Evolutionary conservation across 2,113 vertebrate species (phyloP), one percentile per base, ranked within the genome.

Genomic region (Alectura lathami): DNA sequence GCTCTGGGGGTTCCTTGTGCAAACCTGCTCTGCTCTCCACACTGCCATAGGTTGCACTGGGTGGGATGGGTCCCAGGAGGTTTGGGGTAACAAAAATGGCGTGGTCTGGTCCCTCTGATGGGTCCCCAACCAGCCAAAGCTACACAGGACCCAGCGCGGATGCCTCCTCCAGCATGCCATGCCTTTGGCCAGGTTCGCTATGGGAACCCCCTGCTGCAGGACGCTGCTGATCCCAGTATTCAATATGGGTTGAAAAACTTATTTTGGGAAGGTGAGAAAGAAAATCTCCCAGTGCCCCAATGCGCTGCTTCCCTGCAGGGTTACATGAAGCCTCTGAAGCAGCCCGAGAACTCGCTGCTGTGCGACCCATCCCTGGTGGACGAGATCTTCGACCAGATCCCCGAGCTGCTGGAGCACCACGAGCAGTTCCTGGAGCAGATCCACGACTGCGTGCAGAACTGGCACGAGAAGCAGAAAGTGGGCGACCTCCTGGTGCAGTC

Each of bases 371-470:
- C 98, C 0, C 98, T 99, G 96, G 99, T 99, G 96, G 99, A 99
- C 0, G 99, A 99, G 98, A 99, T 99, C 98, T 99, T 99, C 5
- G 98, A 98, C 96, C 99, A 99, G 97, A 99, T 99, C 96, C 99
- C 99, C 0, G 99, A 99, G 97, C 99, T 99, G 87, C 96, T 99
- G 97, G 99, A 99, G 92, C 99, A 99, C 96, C 99, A 99, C 0
- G 99, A 99, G 95, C 98, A 98, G 96, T 99, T 99, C 95, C 97
- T 99, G 97, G 99, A 99, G 97, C 98, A 99, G 94, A 98, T 99
- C 83, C 94, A 98, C 1, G 97, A 98, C 91, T 99, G 99, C 0
- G 98, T 99, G 93, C 97, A 98, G 93, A 99, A 99, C 36, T 99
- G 99, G 99, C 98, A 99, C 0, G 98, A 99, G 92, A 98, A 98